Evolutionary conservation across 1,140 invertebrate genomes (phyloP).

Genomic region (Rhyacophila brunnea): DNA sequence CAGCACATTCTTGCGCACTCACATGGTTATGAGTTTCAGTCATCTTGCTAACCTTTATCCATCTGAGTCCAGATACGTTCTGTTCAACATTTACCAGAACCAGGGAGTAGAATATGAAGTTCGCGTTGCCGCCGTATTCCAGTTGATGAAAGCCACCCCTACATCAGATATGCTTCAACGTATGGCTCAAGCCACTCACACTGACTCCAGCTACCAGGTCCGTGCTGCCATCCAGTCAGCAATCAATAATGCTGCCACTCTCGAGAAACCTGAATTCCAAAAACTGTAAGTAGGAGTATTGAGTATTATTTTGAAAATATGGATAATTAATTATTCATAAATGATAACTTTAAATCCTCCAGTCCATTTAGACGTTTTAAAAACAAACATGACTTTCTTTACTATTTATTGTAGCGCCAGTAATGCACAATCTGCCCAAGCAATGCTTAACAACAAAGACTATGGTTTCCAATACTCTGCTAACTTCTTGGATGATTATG

Average conservation of each 20-base stretch:
- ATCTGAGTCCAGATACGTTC: constrained; percentile 51
- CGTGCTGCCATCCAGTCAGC: constrained; percentile 61
- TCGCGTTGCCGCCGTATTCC: constrained; percentile 61
- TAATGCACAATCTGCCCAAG: constrained; percentile 55
- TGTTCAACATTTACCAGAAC: constrained; percentile 68
- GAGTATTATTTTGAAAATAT: too few relatives aligned
- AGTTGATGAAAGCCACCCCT: constrained; percentile 58
- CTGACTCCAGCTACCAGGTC: constrained; percentile 58
- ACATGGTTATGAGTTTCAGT: constrained; percentile 59
- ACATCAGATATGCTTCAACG: constrained; percentile 61
- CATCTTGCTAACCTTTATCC: constrained; percentile 53
- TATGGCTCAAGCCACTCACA: constrained; percentile 66
- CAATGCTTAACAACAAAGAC: constrained; percentile 55
- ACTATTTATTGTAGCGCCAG: constrained; percentile 48
- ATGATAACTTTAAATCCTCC: too few relatives aligned
- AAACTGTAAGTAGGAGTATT: constrained; percentile 57
- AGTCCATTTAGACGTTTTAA: too few relatives aligned
- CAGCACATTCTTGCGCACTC: constrained; percentile 58
- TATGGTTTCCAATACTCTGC: constrained; percentile 55
- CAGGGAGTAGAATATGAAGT: constrained; percentile 62
- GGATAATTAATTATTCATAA: neutral
- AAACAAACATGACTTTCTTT: too few relatives aligned
- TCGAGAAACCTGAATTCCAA: constrained; percentile 41
- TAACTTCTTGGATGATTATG: constrained; percentile 42
- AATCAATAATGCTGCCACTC: constrained; percentile 53